Conservation (phyloP, 30 jellyfish, hydroid and myxozoan species). For the Phacellophora camtschatica region DNA sequence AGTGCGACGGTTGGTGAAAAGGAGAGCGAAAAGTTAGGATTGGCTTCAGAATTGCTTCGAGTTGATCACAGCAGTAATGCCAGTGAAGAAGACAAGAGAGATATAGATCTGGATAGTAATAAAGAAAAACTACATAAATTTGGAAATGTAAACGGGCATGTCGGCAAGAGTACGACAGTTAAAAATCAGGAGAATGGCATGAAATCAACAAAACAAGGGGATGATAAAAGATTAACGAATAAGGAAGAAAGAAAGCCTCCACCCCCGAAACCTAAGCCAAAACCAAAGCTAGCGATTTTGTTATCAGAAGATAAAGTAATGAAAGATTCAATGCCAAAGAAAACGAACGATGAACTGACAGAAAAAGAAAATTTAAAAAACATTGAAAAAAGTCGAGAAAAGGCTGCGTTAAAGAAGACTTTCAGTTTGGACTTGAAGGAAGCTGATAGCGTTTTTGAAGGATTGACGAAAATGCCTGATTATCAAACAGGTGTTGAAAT, state of each 20-base stretch:
- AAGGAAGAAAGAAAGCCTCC: conserved; percentile 23
- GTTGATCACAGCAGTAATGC: no score
- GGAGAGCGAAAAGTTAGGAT: no score
- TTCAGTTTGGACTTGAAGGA: no score
- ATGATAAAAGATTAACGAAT: background rate
- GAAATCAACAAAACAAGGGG: background rate
- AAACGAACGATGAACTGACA: background rate
- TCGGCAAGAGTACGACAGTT: no score
- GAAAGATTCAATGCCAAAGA: background rate
- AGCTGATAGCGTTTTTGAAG: background rate
- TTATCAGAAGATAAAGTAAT: background rate
- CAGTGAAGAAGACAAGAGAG: background rate
- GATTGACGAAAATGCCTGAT: no score
- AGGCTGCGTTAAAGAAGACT: no score
- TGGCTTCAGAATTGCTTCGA: no score
- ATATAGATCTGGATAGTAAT: no score
- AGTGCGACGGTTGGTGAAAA: background rate
- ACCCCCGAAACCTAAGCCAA: conserved; percentile 60
- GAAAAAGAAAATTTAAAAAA: conserved; percentile 27
- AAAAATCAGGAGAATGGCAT: background rate
- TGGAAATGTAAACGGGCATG: no score
- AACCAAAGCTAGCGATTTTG: conserved; percentile 8
- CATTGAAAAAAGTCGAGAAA: conserved; percentile 21
- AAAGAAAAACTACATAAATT: no score
- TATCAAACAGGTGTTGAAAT: no score